Evolutionary conservation across 2,888 invertebrate genomes (phyloP), one percentile per base, ranked within the genome.

Genomic region (Macrosoma leucophasiata): DNA sequence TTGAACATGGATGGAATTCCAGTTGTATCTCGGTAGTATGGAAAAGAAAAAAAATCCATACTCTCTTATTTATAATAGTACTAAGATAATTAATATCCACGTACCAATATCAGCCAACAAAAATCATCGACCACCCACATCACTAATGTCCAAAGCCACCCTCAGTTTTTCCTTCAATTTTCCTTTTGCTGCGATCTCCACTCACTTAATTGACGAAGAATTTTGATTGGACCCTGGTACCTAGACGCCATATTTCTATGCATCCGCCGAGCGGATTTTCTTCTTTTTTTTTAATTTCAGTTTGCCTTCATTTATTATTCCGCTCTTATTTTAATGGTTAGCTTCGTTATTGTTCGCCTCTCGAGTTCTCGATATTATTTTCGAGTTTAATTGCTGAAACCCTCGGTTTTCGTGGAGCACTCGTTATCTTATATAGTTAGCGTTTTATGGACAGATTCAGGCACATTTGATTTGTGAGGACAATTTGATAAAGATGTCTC

Each of bases 131-230:
- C 5, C 19, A 4, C 8, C 13, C 11, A 31, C 55, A 41, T 51
- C 68, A 41, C 70, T 63, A 50, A 28, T 45, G 42, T 63, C 55
- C 50, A 46, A 62, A 70, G 62, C 71, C 68, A 71, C 79, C 77
- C 82, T 74, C 71, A 72, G 76, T 69, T 74, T 77, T 81, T 73
- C 75, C 79, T 81, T 72, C 74, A 79, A 79, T 82, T 82, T 84
- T 82, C 78, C 78, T 77, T 82, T 79, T 76, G n/a, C n/a, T n/a
- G 62, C 78, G 73, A 81, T 81, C 79, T 79, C 73, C 69, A 68
- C 58, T 74, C 74, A 67, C 73, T 82, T 84, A 84, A 84, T 84
- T 84, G 82, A 77, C 78, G 79, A 75, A 70, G 79, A 79, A 82
- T 82, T 82, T 82, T 82, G 82, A 84, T 84, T 84, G 81, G 81